Evolutionary conservation across 2,888 invertebrate genomes (phyloP).

Genomic region (Eucera pruinosa): DNA sequence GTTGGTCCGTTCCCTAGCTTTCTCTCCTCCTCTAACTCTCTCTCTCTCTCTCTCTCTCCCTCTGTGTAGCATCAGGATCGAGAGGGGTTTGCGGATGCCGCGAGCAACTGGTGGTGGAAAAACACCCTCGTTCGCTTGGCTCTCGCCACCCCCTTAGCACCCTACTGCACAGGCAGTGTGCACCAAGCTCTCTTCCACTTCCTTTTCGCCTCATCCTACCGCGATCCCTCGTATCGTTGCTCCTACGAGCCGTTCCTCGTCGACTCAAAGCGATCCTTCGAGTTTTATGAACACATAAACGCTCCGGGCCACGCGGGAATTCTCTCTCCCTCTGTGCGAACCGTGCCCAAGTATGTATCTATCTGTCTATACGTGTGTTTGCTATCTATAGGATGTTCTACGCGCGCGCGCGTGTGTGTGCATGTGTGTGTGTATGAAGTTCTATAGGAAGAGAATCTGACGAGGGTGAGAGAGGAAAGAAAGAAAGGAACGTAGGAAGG

Average conservation of each 20-base stretch:
- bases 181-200: constrained; percentile 73
- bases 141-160: constrained; percentile 78
- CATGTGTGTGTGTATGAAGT: neutral
- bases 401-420: neutral
- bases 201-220: constrained; percentile 64
- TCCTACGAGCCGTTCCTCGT: constrained; percentile 66
- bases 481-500: constrained; percentile 53
- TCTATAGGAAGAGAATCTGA: neutral
- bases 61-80: constrained; percentile 54
- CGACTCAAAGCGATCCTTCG: constrained; percentile 79
- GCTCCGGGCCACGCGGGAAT: constrained; percentile 67
- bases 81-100: constrained; percentile 74
- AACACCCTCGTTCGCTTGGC: constrained; percentile 84
- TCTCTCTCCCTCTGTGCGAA: constrained; percentile 23
- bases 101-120: constrained; percentile 85
- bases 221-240: constrained; percentile 65
- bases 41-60: constrained; percentile 29
- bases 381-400: no score
- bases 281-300: constrained; percentile 81
- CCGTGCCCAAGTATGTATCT: neutral
- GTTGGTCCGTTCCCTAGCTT: constrained; percentile 23
- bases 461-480: neutral
- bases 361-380: neutral
- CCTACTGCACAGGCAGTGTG: constrained; percentile 65
- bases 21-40: constrained; percentile 16